Conservation (phyloP, 2,888 invertebrate species). For the Ophioninae sp. region DNA sequence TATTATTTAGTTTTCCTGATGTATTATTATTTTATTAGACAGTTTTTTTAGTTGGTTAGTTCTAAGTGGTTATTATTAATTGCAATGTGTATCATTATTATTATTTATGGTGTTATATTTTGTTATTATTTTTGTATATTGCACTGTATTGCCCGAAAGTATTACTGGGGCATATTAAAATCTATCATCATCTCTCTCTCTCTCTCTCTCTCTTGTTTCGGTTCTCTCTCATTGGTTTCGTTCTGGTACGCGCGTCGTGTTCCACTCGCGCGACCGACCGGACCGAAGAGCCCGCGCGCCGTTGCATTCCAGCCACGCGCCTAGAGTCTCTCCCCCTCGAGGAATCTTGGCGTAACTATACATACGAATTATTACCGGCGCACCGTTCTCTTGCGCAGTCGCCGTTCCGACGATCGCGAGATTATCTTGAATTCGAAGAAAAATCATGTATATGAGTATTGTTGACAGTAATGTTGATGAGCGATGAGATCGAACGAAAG, state of each 20-base stretch:
- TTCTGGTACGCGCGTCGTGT: constrained; percentile 63
- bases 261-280: constrained; percentile 73
- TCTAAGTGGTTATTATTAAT: too few species aligned
- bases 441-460: background rate
- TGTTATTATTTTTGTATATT: too few species aligned
- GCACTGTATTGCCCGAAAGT: too few species aligned
- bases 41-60: too few species aligned
- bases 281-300: constrained; percentile 68
- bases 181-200: background rate
- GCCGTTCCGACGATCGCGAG: constrained; percentile 1
- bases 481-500: background rate
- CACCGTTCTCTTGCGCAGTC: constrained; percentile 20
- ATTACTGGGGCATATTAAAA: too few species aligned
- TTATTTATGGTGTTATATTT: too few species aligned
- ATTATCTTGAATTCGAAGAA: background rate
- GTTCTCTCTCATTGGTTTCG: constrained; percentile 68
- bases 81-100: too few species aligned
- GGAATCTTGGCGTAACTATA: constrained; percentile 75
- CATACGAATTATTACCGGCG: constrained; percentile 18
- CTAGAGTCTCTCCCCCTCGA: constrained; percentile 71
- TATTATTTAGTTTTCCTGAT: too few species aligned
- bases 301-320: constrained; percentile 80
- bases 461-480: too few species aligned
- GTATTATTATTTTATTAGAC: too few species aligned
- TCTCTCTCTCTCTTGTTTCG: constrained; percentile 26